Conservation (phyloP, 2,113 vertebrate genomes). For the Chloroceryle aenea region DNA sequence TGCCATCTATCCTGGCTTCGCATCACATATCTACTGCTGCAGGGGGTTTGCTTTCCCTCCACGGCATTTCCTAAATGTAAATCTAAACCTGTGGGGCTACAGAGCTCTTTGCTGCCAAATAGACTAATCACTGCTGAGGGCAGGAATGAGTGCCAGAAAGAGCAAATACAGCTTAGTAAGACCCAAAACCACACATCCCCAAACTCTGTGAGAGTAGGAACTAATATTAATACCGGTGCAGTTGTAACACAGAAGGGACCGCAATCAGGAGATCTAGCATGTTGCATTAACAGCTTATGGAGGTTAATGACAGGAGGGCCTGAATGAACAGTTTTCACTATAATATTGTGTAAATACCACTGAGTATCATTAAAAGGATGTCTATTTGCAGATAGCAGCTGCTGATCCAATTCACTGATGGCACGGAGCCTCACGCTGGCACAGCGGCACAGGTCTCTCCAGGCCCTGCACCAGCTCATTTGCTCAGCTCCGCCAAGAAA, state of each 20-base stretch:
- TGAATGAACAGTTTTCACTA: background rate
- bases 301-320: background rate
- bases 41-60: background rate
- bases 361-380: background rate
- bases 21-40: fast-evolving
- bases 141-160: background rate
- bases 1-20: fast-evolving
- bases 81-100: background rate
- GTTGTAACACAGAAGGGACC: background rate
- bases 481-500: background rate
- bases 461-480: background rate
- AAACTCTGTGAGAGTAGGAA: background rate
- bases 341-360: background rate
- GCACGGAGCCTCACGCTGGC: fast-evolving
- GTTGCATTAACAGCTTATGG: background rate
- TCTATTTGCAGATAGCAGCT: background rate
- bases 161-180: background rate
- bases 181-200: background rate
- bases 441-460: fast-evolving
- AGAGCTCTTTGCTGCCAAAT: background rate
- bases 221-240: background rate
- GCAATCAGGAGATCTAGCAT: background rate
- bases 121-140: background rate
- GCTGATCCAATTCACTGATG: background rate
- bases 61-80: background rate